Conservation (phyloP, 1,140 invertebrate species). For the Meloidogyne hapla region DNA sequence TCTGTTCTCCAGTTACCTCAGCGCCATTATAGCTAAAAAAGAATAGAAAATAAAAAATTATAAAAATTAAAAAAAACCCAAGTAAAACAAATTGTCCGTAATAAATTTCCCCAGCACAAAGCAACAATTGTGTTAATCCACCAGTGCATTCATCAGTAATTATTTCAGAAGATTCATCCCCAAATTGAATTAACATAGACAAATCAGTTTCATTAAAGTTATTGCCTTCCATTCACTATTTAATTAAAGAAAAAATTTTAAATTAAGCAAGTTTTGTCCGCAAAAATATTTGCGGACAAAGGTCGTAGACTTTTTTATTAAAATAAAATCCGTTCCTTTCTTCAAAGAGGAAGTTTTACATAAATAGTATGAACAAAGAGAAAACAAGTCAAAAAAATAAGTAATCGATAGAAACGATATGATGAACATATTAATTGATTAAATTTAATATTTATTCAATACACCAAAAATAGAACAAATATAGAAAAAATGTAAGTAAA, state of each 20-base stretch:
- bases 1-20: not conserved
- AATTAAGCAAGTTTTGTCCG: too few species aligned
- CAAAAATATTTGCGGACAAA: not conserved
- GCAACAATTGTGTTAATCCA: not conserved
- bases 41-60: not conserved
- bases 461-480: too few species aligned
- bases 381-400: not conserved
- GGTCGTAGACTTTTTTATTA: too few species aligned
- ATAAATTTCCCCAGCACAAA: not conserved
- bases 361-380: not conserved
- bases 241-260: not conserved
- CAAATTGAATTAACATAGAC: not conserved
- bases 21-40: not conserved
- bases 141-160: conserved; percentile 1
- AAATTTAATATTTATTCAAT: too few species aligned
- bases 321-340: not conserved
- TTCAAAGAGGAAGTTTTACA: too few species aligned
- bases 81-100: conserved; percentile 37
- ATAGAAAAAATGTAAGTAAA: too few species aligned
- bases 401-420: too few species aligned
- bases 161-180: not conserved
- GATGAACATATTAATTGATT: too few species aligned
- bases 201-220: not conserved
- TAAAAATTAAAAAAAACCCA: conserved; percentile 25
- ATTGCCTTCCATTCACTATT: not conserved